Conservation (phyloP, 2,888 invertebrate genomes). For the Phengaris arion region DNA sequence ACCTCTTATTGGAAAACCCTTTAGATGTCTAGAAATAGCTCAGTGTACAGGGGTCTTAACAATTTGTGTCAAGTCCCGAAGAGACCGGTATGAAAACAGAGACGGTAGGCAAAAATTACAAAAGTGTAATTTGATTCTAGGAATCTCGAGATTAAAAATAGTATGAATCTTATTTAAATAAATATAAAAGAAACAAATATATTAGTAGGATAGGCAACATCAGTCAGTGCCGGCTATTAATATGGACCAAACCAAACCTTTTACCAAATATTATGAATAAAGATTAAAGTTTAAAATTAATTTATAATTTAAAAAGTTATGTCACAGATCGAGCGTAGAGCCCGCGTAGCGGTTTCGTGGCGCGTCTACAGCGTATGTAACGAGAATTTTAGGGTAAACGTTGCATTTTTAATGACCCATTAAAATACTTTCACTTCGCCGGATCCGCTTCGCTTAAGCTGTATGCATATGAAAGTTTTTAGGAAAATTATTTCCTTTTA, state of each 20-base stretch:
- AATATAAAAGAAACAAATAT: too few species aligned
- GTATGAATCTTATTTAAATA: too few species aligned
- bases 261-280: too few species aligned
- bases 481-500: too few species aligned
- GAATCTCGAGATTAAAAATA: neutral
- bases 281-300: too few species aligned
- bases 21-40: neutral
- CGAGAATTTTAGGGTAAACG: neutral
- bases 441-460: too few species aligned
- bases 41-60: neutral
- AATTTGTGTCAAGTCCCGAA: neutral
- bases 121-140: constrained; percentile 16
- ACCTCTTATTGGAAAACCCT: too few species aligned
- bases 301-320: too few species aligned
- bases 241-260: too few species aligned
- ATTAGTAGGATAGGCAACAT: too few species aligned
- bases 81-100: neutral
- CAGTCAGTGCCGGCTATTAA: too few species aligned
- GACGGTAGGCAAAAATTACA: constrained; percentile 14
- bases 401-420: neutral
- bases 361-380: neutral
- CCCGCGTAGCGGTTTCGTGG: neutral
- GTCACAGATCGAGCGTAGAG: neutral
- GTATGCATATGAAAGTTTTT: too few species aligned
- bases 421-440: neutral